Evolutionary conservation across 2,797 vertebrate species (phyloP).

Genomic region (Microctenopoma lineatum): DNA sequence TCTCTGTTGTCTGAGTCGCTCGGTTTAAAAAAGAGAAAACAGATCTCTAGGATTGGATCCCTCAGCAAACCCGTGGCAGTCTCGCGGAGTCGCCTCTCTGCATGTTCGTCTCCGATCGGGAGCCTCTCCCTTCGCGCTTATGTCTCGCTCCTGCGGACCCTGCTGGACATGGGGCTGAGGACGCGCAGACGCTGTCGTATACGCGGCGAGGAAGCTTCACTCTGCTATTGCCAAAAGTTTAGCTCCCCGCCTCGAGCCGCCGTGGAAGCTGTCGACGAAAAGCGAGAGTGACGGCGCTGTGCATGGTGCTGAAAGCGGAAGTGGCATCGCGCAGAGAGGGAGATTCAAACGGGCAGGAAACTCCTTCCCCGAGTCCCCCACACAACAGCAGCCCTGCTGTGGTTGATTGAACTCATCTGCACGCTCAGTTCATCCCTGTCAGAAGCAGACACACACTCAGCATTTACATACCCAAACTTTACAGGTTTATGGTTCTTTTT

Average conservation of each 20-base stretch:
- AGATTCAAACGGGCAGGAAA: slow-evolving; percentile 82
- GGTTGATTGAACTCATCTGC: no score
- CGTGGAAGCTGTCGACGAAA: slow-evolving; percentile 67
- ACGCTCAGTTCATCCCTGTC: no score
- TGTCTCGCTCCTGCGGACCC: slow-evolving; percentile 49
- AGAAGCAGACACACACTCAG: no score
- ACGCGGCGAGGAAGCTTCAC: slow-evolving; percentile 39
- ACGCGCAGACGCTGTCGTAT: slow-evolving; percentile 35
- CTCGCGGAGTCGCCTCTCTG: slow-evolving; percentile 85
- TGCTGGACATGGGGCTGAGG: slow-evolving; percentile 54
- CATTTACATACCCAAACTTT: no score
- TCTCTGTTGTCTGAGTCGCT: slow-evolving; percentile 41
- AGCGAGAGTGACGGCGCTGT: slow-evolving; percentile 75
- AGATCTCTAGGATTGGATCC: slow-evolving; percentile 19
- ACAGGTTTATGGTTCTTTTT: no score
- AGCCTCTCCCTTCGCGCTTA: slow-evolving; percentile 64
- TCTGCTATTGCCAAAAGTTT: slow-evolving; percentile 88
- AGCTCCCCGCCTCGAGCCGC: slow-evolving; percentile 78
- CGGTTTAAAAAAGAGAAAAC: not conserved
- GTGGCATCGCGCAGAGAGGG: slow-evolving; percentile 89
- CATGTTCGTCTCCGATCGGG: slow-evolving; percentile 85
- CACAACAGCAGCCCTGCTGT: not conserved
- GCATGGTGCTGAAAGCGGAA: slow-evolving; percentile 84
- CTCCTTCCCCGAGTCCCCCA: no score
- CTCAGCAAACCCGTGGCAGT: slow-evolving; percentile 85